Evolutionary conservation across 1,140 invertebrate genomes (phyloP).

Genomic region (Drosophila bocki): DNA sequence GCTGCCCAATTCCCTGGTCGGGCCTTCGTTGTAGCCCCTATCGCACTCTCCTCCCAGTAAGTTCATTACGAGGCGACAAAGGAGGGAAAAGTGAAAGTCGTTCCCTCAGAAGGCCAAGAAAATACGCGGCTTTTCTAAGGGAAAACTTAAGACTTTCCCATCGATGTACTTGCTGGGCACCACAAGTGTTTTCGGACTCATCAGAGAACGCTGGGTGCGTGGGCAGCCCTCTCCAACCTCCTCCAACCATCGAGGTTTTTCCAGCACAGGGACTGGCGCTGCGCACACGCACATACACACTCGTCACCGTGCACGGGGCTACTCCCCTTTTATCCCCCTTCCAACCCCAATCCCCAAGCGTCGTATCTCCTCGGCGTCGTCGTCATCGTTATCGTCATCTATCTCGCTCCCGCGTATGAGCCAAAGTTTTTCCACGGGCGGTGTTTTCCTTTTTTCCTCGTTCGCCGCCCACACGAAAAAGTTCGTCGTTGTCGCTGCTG

Average conservation of each 20-base stretch:
- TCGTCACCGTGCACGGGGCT: slow-evolving; percentile 3
- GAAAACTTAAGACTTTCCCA: slow-evolving; percentile 17
- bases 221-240: neutral
- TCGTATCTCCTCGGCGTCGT: slow-evolving; percentile 38
- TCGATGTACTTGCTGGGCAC: slow-evolving; percentile 52
- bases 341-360: neutral
- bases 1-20: slow-evolving; percentile 3
- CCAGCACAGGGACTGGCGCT: slow-evolving; percentile 41
- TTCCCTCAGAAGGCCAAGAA: slow-evolving; percentile 36
- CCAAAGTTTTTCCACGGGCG: slow-evolving; percentile 71
- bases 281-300: slow-evolving; percentile 48
- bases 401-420: slow-evolving; percentile 73
- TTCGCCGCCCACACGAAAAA: slow-evolving; percentile 68
- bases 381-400: slow-evolving; percentile 66
- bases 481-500: slow-evolving; percentile 63
- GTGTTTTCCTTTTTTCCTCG: slow-evolving; percentile 63
- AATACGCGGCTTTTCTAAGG: slow-evolving; percentile 36
- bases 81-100: slow-evolving; percentile 72
- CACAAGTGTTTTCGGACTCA: slow-evolving; percentile 62
- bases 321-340: slow-evolving; percentile 29
- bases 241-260: slow-evolving; percentile 23
- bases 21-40: neutral
- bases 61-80: slow-evolving; percentile 70
- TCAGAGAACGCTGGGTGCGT: slow-evolving; percentile 2
- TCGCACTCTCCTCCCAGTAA: neutral